Evolutionary conservation across 2,888 invertebrate genomes (phyloP).

Genomic region (Cephus runcator): DNA sequence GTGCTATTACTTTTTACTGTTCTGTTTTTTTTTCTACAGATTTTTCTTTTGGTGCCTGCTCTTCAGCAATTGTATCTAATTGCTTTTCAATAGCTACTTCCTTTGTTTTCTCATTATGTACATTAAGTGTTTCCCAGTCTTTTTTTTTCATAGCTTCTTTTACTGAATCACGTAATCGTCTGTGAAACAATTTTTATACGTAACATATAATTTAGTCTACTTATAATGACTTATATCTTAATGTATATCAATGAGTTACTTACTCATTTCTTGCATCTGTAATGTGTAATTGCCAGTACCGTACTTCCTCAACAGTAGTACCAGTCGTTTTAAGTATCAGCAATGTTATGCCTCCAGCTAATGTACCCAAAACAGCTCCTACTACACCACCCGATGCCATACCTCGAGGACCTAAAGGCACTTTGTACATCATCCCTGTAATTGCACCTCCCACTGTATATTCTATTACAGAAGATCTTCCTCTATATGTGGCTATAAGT

Average conservation of each 20-base stretch:
- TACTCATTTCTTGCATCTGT: slow-evolving; percentile 59
- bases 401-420: slow-evolving; percentile 75
- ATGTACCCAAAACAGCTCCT: slow-evolving; percentile 72
- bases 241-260: slow-evolving; percentile 29
- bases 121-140: not conserved
- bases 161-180: not conserved
- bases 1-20: not conserved
- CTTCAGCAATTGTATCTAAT: not conserved
- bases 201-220: not conserved
- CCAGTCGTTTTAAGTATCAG: slow-evolving; percentile 71
- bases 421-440: slow-evolving; percentile 76
- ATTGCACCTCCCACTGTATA: slow-evolving; percentile 74
- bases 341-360: slow-evolving; percentile 71
- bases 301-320: slow-evolving; percentile 73
- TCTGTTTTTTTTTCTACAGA: not conserved
- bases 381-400: slow-evolving; percentile 75
- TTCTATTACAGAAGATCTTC: slow-evolving; percentile 75
- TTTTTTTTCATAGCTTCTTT: not conserved
- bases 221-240: not conserved
- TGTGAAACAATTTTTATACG: slow-evolving; percentile 6
- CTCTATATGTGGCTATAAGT: slow-evolving; percentile 74
- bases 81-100: not conserved
- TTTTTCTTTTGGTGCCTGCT: not conserved
- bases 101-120: not conserved
- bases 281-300: slow-evolving; percentile 71